Percentiles rank a stretch among this genome's conserved stretches.
These are phyloP conservation scores for Darevskia mixta DNA, from an alignment of 2,797 vertebrate species.

Conservation along the genomic window DNA sequence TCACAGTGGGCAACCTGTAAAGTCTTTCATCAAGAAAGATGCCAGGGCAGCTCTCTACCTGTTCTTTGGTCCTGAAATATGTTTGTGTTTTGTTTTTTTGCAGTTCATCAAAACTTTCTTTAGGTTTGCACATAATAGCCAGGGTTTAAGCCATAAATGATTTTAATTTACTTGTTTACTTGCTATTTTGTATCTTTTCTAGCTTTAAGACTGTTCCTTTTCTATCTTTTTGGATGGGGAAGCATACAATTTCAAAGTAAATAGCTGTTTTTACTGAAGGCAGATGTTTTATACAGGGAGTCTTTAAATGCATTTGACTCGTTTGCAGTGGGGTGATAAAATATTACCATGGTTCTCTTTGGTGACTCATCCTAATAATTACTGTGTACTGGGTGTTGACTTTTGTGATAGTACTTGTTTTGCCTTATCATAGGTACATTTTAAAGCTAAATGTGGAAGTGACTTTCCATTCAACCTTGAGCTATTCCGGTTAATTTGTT, in stretches of 20 bases:
- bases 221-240: neutral
- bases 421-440: conserved; percentile 31
- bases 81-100: neutral
- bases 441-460: conserved; percentile 32
- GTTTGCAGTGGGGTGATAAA: conserved; percentile 5
- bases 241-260: conserved; percentile 6
- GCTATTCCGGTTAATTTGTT: conserved; percentile 16
- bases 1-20: neutral
- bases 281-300: neutral
- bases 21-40: neutral
- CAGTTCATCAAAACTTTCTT: neutral
- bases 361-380: conserved; percentile 38
- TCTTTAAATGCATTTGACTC: conserved; percentile 14
- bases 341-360: conserved; percentile 16
- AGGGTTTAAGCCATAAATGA: neutral
- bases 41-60: neutral
- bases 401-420: conserved; percentile 29
- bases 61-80: neutral
- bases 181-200: neutral
- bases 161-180: neutral
- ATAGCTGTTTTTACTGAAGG: neutral
- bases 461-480: conserved; percentile 12
- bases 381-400: conserved; percentile 8
- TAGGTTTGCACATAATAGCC: neutral
- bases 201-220: neutral